These are phyloP conservation scores for Hippoglossus stenolepis DNA, from an alignment of 2,113 vertebrate species.

Conservation along the genomic window DNA sequence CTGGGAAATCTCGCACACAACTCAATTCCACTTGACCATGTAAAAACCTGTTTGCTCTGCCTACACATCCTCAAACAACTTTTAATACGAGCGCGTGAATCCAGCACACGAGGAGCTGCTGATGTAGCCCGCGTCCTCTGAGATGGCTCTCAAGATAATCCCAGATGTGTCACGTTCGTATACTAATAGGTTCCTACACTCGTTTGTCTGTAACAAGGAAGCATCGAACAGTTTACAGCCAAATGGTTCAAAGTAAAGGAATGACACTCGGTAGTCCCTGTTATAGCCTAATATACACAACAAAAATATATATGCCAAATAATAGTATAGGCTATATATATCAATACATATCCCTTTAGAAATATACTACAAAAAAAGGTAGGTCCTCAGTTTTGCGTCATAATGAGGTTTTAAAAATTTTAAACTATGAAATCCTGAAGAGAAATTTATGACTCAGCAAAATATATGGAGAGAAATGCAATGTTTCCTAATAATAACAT, in stretches of 20 bases:
- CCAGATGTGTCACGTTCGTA: conserved; percentile 57
- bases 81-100: conserved; percentile 62
- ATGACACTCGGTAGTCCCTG: background rate
- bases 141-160: conserved; percentile 66
- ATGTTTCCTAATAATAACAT: background rate
- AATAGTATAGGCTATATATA: background rate
- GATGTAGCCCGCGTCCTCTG: conserved; percentile 53
- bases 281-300: background rate
- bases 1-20: conserved; percentile 80
- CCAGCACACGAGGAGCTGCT: conserved; percentile 45
- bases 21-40: conserved; percentile 79
- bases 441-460: conserved; percentile 33
- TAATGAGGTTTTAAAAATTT: too few species aligned
- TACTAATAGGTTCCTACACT: conserved; percentile 52
- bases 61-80: conserved; percentile 64
- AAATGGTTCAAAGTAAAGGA: conserved; percentile 15
- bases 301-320: background rate
- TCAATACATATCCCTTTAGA: background rate
- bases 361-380: background rate
- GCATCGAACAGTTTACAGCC: conserved; percentile 17
- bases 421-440: background rate
- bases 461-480: conserved; percentile 10
- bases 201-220: background rate
- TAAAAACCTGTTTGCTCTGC: conserved; percentile 81
- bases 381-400: too few species aligned